These are phyloP conservation scores for Rhabditophanes sp. DNA, from an alignment of 2,888 invertebrate genomes.

Conservation along the genomic window DNA sequence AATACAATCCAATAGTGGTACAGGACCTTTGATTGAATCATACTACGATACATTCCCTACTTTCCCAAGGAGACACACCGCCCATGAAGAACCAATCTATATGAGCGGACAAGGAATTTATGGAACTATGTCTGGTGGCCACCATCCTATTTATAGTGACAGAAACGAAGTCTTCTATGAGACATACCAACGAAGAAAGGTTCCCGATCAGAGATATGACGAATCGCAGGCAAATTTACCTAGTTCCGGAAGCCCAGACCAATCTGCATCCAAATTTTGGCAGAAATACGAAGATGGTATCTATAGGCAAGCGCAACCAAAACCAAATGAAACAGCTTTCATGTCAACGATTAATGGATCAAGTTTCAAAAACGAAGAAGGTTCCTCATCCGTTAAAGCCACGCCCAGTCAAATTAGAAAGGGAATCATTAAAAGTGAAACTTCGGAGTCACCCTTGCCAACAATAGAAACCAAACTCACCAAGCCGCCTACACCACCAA, in stretches of 20 bases:
- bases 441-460: too few relatives aligned
- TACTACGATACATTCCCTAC: slow-evolving; percentile 28
- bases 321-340: too few relatives aligned
- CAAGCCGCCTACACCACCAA: too few relatives aligned
- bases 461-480: too few relatives aligned
- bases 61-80: slow-evolving; percentile 13
- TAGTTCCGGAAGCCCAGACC: background rate
- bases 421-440: too few relatives aligned
- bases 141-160: slow-evolving; percentile 16
- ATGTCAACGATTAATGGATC: too few relatives aligned
- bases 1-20: too few relatives aligned
- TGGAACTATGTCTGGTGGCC: background rate
- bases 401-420: too few relatives aligned
- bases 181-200: slow-evolving; percentile 18
- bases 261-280: slow-evolving; percentile 9
- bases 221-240: slow-evolving; percentile 5
- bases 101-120: slow-evolving; percentile 42
- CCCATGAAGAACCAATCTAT: slow-evolving; percentile 49
- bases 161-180: slow-evolving; percentile 40
- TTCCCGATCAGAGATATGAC: slow-evolving; percentile 7
- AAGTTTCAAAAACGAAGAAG: too few relatives aligned
- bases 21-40: slow-evolving; percentile 37
- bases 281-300: slow-evolving; percentile 38
- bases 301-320: slow-evolving; percentile 29
- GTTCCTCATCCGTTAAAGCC: too few relatives aligned